Evolutionary conservation across 1,140 invertebrate species (phyloP).

Genomic region (Ceratina australensis): DNA sequence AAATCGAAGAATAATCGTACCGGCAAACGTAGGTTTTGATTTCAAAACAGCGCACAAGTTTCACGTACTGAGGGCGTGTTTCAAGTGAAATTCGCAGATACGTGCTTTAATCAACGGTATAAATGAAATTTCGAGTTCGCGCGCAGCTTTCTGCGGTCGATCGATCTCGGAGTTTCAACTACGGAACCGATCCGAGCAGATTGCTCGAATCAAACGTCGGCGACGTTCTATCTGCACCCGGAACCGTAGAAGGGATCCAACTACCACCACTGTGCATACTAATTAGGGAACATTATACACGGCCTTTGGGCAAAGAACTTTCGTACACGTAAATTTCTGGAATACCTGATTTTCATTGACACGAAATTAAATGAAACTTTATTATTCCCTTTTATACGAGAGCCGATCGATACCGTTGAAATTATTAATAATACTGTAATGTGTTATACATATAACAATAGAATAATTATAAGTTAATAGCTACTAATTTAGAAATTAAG

Average conservation of each 20-base stretch:
- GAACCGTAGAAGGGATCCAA: too few relatives aligned
- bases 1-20: constrained; percentile 1
- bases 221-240: not conserved
- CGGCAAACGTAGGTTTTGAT: constrained; percentile 6
- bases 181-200: not conserved
- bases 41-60: not conserved
- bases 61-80: not conserved
- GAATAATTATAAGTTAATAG: too few relatives aligned
- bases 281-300: not conserved
- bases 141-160: not conserved
- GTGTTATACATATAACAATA: too few relatives aligned
- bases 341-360: too few relatives aligned
- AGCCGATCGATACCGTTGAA: too few relatives aligned
- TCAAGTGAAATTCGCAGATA: not conserved
- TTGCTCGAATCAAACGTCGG: constrained; percentile 1
- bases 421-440: too few relatives aligned
- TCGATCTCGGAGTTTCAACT: not conserved
- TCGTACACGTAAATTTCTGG: too few relatives aligned
- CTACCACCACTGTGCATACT: not conserved
- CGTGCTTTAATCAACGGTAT: constrained; percentile 10
- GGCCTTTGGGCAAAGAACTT: too few relatives aligned
- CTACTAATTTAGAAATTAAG: too few relatives aligned
- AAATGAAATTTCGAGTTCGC: constrained; percentile 20
- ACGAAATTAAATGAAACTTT: too few relatives aligned
- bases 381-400: too few relatives aligned